Evolutionary conservation across 2,113 vertebrate species (phyloP).

Genomic region (Etheostoma cragini): DNA sequence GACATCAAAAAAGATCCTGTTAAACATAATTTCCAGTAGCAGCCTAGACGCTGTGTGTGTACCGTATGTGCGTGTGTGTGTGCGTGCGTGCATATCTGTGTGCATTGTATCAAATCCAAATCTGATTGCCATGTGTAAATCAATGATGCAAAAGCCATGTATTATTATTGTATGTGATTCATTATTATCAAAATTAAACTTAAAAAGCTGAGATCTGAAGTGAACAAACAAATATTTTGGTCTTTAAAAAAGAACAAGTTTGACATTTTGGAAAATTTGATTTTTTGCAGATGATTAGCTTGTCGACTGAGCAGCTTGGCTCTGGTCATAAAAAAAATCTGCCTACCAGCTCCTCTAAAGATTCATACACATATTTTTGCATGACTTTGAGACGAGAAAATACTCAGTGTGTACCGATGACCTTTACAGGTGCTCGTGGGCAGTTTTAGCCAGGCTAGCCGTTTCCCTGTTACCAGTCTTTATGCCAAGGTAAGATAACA

Average conservation of each 20-base stretch:
- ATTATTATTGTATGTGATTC: neutral
- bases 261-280: neutral
- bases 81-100: neutral
- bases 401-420: neutral
- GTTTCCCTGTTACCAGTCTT: neutral
- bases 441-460: neutral
- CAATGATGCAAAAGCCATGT: neutral
- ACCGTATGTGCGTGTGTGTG: neutral
- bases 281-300: neutral
- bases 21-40: conserved; percentile 8
- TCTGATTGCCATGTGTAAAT: neutral
- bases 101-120: conserved; percentile 7
- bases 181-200: neutral
- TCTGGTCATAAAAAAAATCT: neutral
- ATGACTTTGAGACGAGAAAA: neutral
- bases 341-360: neutral
- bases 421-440: neutral
- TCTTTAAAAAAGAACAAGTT: neutral
- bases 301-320: neutral
- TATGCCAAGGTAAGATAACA: neutral
- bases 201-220: neutral
- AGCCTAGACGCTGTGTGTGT: neutral
- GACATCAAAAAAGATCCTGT: conserved; percentile 27
- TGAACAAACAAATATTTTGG: neutral
- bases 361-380: neutral